Conservation (phyloP, 2,888 invertebrate species). For the Galerucella nymphaeae region DNA sequence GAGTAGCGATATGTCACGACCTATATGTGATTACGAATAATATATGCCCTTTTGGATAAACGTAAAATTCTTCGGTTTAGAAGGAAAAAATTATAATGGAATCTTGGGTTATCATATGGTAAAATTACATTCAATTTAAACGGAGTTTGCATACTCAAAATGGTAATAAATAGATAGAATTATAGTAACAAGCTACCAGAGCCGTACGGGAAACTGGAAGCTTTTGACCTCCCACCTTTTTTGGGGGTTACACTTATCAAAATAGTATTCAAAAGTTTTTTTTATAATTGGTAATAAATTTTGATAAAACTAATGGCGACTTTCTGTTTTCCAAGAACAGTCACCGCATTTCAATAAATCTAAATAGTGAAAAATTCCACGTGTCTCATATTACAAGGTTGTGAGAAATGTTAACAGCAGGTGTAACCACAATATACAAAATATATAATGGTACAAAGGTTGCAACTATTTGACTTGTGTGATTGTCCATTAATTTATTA, state of each 20-base stretch:
- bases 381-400: neutral
- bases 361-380: neutral
- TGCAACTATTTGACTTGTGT: neutral
- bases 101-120: too few relatives aligned
- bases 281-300: too few relatives aligned
- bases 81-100: neutral
- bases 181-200: too few relatives aligned
- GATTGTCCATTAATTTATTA: neutral
- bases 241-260: too few relatives aligned
- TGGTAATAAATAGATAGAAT: too few relatives aligned
- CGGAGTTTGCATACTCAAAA: too few relatives aligned
- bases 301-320: too few relatives aligned
- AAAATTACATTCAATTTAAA: too few relatives aligned
- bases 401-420: neutral
- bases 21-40: conserved; percentile 36
- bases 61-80: conserved; percentile 10
- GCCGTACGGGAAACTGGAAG: too few relatives aligned
- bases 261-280: too few relatives aligned
- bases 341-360: neutral
- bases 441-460: neutral
- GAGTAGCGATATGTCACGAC: conserved; percentile 19
- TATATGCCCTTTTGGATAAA: conserved; percentile 2
- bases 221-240: too few relatives aligned
- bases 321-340: neutral
- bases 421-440: conserved; percentile 2